Conservation (phyloP, 2,888 invertebrate species). For the Liopterus haemorrhoidalis region DNA sequence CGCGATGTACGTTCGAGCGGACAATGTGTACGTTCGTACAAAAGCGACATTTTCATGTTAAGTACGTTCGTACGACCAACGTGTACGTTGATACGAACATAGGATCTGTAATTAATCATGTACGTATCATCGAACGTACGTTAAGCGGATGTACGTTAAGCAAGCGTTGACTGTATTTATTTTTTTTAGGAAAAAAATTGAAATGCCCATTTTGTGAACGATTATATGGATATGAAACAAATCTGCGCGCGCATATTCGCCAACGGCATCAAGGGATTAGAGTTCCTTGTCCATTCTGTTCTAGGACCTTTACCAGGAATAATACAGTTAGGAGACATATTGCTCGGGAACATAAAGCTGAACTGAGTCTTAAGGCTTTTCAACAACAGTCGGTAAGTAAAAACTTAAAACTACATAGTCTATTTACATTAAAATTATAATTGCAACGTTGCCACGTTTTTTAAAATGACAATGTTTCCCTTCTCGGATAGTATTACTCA, state of each 20-base stretch:
- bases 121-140: no score
- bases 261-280: constrained; percentile 89
- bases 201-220: constrained; percentile 91
- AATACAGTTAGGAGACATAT: constrained; percentile 88
- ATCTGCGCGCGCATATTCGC: constrained; percentile 82
- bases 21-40: no score
- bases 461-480: no score
- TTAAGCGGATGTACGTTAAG: no score
- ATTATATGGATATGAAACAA: constrained; percentile 88
- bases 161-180: no score
- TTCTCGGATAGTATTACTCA: no score
- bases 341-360: constrained; percentile 81
- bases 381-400: constrained; percentile 57
- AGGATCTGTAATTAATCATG: no score
- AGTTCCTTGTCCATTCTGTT: constrained; percentile 85
- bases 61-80: constrained; percentile 16
- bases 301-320: constrained; percentile 86
- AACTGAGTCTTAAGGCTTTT: constrained; percentile 60
- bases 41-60: no score
- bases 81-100: no score
- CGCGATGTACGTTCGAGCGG: no score
- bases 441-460: no score
- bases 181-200: constrained; percentile 74
- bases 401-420: not conserved
- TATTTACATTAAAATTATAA: no score